phyloP scores from a whole-genome alignment of 2,113 vertebrate species.

The Sigmodon hispidus region DNA sequence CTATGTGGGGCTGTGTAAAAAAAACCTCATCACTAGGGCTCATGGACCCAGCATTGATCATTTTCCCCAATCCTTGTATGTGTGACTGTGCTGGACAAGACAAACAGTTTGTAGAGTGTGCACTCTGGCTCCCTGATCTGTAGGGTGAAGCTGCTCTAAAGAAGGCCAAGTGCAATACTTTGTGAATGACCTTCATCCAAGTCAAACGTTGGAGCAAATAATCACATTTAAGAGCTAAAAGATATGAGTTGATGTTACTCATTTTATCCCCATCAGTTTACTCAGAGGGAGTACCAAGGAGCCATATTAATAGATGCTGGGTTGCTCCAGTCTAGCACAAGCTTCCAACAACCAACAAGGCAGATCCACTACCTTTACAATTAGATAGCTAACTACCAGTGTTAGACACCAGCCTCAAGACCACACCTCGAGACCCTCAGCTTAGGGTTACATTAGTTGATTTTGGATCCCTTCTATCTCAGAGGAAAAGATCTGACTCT shows the following conservation, averaged over 20 bases:
- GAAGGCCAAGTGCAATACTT: neutral
- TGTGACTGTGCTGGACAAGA: neutral
- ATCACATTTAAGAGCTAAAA: neutral
- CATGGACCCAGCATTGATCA: neutral
- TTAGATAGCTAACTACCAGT: neutral
- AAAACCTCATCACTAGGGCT: neutral
- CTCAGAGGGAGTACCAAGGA: neutral
- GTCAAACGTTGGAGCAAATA: neutral
- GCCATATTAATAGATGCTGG: neutral
- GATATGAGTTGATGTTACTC: no score
- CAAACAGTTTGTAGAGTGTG: neutral
- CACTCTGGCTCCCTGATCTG: neutral
- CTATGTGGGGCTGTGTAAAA: neutral
- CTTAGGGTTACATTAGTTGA: neutral
- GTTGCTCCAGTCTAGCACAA: neutral
- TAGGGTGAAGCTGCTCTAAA: neutral
- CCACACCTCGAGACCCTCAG: neutral
- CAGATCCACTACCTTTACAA: neutral
- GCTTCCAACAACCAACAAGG: neutral
- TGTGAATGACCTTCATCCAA: neutral
- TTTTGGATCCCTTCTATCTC: neutral
- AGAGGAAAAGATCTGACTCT: neutral
- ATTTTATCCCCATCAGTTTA: neutral
- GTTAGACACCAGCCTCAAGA: neutral
- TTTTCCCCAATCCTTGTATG: neutral